Evolutionary conservation across 2,888 invertebrate genomes (phyloP), one percentile per base, ranked within the genome.

Genomic region (Atherix ibis): DNA sequence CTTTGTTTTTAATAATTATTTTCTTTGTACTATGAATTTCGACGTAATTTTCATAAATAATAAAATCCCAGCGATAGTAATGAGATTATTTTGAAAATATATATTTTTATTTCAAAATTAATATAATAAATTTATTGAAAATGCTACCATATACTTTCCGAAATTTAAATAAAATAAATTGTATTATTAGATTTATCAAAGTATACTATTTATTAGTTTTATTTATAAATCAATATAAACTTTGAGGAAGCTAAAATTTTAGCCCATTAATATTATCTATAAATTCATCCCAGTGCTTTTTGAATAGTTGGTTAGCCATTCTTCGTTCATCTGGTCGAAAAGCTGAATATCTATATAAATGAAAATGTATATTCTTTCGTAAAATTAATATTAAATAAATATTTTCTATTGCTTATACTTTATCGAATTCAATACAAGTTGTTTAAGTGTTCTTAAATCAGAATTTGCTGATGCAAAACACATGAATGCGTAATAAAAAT

Each of bases 401-500:
- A 18, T 12, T 9, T 1, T 24, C 15, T 31, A 24, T 31, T 12
- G 19, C 5, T 14, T 12, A 14, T 65, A 72, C 38, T 54, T 53
- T 14, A 76, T 58, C 0, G 76, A 76, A 51, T 77, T 75, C 12
- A 69, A 46, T 1, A 73, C 74, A 22, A 77, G 55, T 43, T 71
- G 67, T 44, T 76, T 77, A 9, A 77, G 56, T 30, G 72, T 63
- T 34, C 68, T 62, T 18, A 77, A 51, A 43, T 76, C 76, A 0
- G 70, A 65, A 24, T 63, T 59, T 5, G 58, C 55, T 2, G 71
- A 68, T 28, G 73, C 71, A 46, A 77, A 64, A 1, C 69, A 71
- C 66, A 76, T 68, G 43, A 76, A 76, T 1, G 70, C 70, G 45
- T 71, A 65, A 49, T 76, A 77, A 54, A 73, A 74, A 46, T 77